phyloP scores from a whole-genome alignment of 2,888 invertebrate genomes.

The Allygus modestus region DNA sequence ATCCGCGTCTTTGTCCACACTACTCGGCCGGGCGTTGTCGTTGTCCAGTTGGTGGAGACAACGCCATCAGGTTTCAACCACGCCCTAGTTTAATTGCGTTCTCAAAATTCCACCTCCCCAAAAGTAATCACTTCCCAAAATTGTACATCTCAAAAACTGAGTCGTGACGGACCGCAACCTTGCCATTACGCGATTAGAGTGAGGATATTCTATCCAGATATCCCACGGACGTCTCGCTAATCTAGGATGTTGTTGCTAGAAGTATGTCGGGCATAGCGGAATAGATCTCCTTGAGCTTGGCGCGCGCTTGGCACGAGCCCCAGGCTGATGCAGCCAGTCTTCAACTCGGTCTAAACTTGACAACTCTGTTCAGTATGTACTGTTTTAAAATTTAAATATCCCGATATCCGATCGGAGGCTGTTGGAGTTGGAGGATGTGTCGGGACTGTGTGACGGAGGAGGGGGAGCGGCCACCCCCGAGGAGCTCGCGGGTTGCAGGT shows the following conservation, averaged over 20 bases:
- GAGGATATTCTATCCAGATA: no score
- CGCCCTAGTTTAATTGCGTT: no score
- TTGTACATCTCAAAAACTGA: no score
- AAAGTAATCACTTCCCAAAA: no score
- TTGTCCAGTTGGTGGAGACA: no score
- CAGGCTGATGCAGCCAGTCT: not conserved
- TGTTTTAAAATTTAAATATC: conserved; percentile 9
- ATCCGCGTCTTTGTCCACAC: no score
- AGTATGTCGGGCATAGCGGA: not conserved
- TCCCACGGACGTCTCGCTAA: no score
- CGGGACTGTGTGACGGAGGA: not conserved
- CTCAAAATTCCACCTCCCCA: no score
- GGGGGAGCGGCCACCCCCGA: not conserved
- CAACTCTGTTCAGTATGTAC: not conserved
- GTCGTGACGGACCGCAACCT: no score
- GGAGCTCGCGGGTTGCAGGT: not conserved
- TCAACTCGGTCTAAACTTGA: not conserved
- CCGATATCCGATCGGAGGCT: not conserved
- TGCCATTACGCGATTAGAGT: no score
- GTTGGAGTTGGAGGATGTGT: conserved; percentile 8
- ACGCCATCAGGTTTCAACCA: no score
- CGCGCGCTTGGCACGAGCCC: conserved; percentile 4
- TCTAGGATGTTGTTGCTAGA: not conserved
- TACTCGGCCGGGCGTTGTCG: no score
- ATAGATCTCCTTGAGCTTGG: not conserved